phyloP scores from a whole-genome alignment of 2,888 invertebrate species.

The Aphidius colemani region DNA sequence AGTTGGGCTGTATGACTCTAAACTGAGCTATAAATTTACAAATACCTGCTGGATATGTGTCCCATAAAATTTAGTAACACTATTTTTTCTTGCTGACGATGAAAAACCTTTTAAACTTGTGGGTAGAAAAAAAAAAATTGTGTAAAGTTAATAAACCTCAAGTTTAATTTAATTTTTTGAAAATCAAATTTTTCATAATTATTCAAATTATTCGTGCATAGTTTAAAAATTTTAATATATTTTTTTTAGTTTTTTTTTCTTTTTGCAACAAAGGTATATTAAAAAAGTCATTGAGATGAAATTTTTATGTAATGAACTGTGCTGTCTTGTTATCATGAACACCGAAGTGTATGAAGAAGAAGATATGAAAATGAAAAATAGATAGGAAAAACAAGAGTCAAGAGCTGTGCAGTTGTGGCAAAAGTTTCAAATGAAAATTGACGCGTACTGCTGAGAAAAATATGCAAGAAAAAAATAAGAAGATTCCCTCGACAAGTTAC shows the following conservation, averaged over 20 bases:
- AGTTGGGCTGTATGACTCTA: slow-evolving; percentile 5
- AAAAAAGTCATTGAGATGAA: slow-evolving; percentile 23
- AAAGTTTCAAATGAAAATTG: slow-evolving; percentile 39
- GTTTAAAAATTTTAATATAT: too few species aligned
- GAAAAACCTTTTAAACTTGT: too few species aligned
- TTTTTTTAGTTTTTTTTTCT: neutral
- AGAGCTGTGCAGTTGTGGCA: slow-evolving; percentile 20
- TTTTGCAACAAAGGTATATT: neutral
- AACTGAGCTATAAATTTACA: slow-evolving; percentile 4
- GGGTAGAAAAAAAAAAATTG: too few species aligned
- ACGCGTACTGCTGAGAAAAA: slow-evolving; percentile 30
- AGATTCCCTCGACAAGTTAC: slow-evolving; percentile 28
- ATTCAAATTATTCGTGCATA: too few species aligned
- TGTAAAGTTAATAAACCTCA: too few species aligned
- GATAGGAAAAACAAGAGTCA: slow-evolving; percentile 4
- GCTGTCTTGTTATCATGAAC: slow-evolving; percentile 20
- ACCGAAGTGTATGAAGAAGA: slow-evolving; percentile 1
- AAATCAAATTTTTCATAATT: too few species aligned
- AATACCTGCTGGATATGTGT: neutral
- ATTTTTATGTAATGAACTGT: slow-evolving; percentile 5
- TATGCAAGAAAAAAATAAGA: slow-evolving; percentile 28
- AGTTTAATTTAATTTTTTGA: too few species aligned
- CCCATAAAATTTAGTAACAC: too few species aligned
- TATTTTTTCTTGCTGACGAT: too few species aligned
- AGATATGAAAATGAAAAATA: slow-evolving; percentile 12